Percentiles rank a stretch among this genome's conserved stretches.
Evolutionary conservation across 2,888 invertebrate genomes (phyloP).

Genomic region (Eumacrocentrus americanus): DNA sequence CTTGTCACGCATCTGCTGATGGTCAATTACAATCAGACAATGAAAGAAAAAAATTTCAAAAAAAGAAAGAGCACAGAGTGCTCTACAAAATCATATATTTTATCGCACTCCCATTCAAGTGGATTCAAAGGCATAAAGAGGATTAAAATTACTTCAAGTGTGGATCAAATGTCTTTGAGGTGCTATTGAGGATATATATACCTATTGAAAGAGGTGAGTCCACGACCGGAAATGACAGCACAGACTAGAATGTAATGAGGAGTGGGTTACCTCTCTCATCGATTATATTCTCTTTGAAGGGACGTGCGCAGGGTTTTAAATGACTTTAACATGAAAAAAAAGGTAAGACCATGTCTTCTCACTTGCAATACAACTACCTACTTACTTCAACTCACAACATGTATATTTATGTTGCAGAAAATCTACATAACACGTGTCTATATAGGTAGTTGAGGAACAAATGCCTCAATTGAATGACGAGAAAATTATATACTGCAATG

Average conservation of each 20-base stretch:
- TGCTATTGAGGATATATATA: slow-evolving; percentile 14
- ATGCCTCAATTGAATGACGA: background rate
- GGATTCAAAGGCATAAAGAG: too few species aligned
- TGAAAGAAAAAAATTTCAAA: background rate
- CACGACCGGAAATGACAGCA: slow-evolving; percentile 37
- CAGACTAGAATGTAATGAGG: slow-evolving; percentile 34
- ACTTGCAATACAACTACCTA: too few species aligned
- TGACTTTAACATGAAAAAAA: too few species aligned
- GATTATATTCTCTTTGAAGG: too few species aligned
- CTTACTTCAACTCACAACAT: too few species aligned
- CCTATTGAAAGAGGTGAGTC: slow-evolving; percentile 27
- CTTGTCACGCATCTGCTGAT: slow-evolving; percentile 2
- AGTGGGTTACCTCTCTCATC: too few species aligned
- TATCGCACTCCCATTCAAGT: too few species aligned
- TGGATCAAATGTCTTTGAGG: background rate
- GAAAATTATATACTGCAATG: background rate
- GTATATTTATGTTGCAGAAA: slow-evolving; percentile 22
- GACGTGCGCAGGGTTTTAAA: too few species aligned
- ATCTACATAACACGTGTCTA: slow-evolving; percentile 1
- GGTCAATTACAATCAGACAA: background rate
- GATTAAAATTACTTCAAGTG: too few species aligned
- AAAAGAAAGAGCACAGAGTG: background rate
- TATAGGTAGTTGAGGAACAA: background rate
- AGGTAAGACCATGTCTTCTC: too few species aligned
- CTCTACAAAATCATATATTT: too few species aligned